A percentile compares a stretch with the other conserved stretches of the same genome.
Conservation (phyloP, 2,797 vertebrate genomes). For the Muscicapa comitata region DNA sequence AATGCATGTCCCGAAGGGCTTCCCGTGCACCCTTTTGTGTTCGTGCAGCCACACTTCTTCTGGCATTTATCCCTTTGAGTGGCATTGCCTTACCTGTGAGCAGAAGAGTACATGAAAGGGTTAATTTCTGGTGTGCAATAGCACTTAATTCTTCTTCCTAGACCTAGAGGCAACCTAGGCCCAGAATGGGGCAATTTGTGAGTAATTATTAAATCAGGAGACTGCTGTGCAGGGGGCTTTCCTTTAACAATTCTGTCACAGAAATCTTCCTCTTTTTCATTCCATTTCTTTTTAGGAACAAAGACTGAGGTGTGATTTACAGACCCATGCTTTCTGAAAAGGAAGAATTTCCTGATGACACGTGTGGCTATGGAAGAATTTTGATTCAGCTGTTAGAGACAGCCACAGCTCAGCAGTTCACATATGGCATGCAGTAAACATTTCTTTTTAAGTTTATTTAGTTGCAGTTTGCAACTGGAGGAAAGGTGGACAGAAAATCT, state of each 20-base stretch:
- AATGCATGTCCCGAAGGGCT: neutral
- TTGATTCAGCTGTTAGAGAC: neutral
- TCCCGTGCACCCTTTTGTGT: neutral
- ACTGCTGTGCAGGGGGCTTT: neutral
- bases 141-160: neutral
- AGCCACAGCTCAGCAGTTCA: neutral
- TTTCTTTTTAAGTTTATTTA: neutral
- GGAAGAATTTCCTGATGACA: neutral
- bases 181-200: neutral
- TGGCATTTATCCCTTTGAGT: neutral
- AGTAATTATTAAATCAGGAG: neutral
- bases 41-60: fast-evolving
- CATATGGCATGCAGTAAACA: neutral
- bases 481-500: neutral
- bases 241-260: neutral
- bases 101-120: neutral
- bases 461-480: neutral
- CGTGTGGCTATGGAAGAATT: neutral
- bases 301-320: neutral
- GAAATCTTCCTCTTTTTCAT: neutral
- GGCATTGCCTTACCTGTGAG: neutral
- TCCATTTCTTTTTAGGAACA: neutral
- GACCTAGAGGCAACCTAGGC: neutral
- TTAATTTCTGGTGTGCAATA: neutral
- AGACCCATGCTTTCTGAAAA: neutral